Base-by-base conservation (phyloP, 2,888 invertebrate species). In the Bombylius discolor region DNA sequence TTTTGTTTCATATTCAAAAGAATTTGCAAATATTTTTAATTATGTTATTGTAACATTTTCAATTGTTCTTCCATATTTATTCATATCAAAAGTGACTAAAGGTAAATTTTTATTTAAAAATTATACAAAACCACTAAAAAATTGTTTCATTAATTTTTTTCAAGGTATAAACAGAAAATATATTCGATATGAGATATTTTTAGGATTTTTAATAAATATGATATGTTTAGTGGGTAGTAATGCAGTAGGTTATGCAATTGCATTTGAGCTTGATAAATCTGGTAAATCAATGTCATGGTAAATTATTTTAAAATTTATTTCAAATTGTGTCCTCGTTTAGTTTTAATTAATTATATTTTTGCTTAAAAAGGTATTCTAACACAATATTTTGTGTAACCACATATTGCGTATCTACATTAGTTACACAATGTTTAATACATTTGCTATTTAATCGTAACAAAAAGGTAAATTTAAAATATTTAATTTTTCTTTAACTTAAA, bases 271-370 rank as follows among this genome's bases (percentile, higher is more conserved):
- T 5, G 68, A 70, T 58, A 44, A 60, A 34, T 61, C 61, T 49
- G 69, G 66, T 5, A 64, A 65, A 58, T 62, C 68, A 3, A 70
- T 69, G 69, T 59, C 66, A 23, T 69, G 69, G 69, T 69, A 62
- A 60, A 23, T 47, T 13, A 8, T 34, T 11, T 42, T 31, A 23
- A n/a, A 4, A 33, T 47, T 33, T 14, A 46, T 5, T 13, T 8
- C 12, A 6, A 46, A 5, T 3, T n/a, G 5, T 46, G 14, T 52
- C 14, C 36, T 49, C 9, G 6, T 36, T 8, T 36, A 3, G 1
- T 36, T 3, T 1, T 6, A 36, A 8, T 36, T 4, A 36, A 36
- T 42, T 42, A 3, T 23, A 2, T 23, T 23, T 23, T 23, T 23
- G 2, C 23, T 23, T 23, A 23, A 23, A 2, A 13, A 67, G 66